These are phyloP conservation scores for Leptonema lineaticorne DNA, from an alignment of 1,140 invertebrate species.

Conservation along the genomic window DNA sequence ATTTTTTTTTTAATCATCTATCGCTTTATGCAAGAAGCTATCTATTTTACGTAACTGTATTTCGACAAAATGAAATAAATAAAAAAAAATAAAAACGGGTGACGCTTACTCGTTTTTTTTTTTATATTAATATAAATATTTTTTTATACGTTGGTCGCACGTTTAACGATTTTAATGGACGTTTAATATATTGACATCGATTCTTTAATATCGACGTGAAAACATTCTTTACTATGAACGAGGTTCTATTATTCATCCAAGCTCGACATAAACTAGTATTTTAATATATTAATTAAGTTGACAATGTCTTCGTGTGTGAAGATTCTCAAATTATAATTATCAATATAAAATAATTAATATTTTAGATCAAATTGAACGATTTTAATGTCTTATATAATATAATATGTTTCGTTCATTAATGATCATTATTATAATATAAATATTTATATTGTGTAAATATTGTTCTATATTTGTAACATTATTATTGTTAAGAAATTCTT, in stretches of 20 bases:
- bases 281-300: conserved; percentile 11
- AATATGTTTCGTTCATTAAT: too few relatives aligned
- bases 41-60: conserved; percentile 16
- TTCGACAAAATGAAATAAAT: neutral
- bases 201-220: conserved; percentile 8
- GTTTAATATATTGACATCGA: conserved; percentile 16
- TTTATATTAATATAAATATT: neutral
- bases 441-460: too few relatives aligned
- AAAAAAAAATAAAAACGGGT: too few relatives aligned
- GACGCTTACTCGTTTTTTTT: neutral
- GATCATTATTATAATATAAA: too few relatives aligned
- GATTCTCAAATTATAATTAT: neutral
- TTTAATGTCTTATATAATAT: too few relatives aligned
- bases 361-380: too few relatives aligned
- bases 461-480: too few relatives aligned
- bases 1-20: neutral
- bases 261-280: neutral
- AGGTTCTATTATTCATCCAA: conserved; percentile 2
- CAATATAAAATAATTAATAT: too few relatives aligned
- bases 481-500: too few relatives aligned
- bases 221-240: neutral
- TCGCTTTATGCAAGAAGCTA: conserved; percentile 1
- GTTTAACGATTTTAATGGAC: conserved; percentile 16
- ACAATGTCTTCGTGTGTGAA: neutral
- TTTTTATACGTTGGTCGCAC: neutral